Conservation (phyloP, 1,140 invertebrate genomes). For the Caenorhabditis latens region DNA sequence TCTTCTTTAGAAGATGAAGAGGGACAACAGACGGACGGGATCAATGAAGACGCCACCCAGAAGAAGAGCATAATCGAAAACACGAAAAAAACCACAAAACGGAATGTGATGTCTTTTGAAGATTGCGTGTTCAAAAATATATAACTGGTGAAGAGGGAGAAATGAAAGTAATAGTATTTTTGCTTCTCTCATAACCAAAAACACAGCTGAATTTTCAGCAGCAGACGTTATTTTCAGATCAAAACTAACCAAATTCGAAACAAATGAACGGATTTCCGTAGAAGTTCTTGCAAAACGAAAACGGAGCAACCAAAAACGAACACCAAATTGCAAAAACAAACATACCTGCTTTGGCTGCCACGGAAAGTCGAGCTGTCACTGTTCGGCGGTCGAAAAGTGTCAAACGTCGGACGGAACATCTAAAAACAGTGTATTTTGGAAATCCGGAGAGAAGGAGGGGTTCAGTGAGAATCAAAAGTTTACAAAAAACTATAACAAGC, state of each 20-base stretch:
- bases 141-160: not conserved
- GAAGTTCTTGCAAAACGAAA: not conserved
- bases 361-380: conserved; percentile 54
- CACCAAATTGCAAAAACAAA: conserved; percentile 35
- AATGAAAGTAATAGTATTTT: not conserved
- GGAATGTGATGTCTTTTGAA: too few species aligned
- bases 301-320: not conserved
- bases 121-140: not conserved
- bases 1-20: not conserved
- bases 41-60: not conserved
- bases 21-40: not conserved
- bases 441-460: not conserved
- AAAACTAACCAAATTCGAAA: not conserved
- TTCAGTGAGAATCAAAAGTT: not conserved
- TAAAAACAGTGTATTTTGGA: conserved; percentile 22
- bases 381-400: conserved; percentile 52
- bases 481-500: not conserved
- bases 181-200: not conserved
- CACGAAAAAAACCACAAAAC: too few species aligned
- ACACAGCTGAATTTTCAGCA: not conserved
- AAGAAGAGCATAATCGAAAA: too few species aligned
- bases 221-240: not conserved
- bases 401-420: conserved; percentile 51
- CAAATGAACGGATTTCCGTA: not conserved
- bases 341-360: conserved; percentile 48